Percentiles rank a stretch among this genome's conserved stretches.
Conservation (phyloP, 2,888 invertebrate species). For the Cantharis lateralis region DNA sequence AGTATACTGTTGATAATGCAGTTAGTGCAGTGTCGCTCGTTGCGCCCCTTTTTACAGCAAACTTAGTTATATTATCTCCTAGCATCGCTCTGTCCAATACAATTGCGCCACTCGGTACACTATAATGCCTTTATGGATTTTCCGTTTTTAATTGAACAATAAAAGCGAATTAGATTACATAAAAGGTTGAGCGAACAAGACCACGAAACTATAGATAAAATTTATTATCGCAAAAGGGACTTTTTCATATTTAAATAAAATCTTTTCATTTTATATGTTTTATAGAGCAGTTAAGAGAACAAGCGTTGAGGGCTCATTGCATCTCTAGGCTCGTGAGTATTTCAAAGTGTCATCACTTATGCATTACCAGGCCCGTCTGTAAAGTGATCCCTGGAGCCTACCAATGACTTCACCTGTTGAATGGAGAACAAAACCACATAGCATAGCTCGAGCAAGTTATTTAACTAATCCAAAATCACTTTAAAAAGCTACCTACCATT, state of each 20-base stretch:
- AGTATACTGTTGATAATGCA: conserved; percentile 55
- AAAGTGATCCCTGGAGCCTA: conserved; percentile 60
- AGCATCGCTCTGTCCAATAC: conserved; percentile 32
- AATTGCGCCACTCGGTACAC: conserved; percentile 33
- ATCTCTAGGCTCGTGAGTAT: conserved; percentile 44
- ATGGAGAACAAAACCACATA: conserved; percentile 36
- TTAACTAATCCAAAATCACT: conserved; percentile 20
- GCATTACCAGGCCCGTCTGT: conserved; percentile 61
- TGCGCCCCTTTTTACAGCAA: conserved; percentile 50
- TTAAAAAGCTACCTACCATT: conserved; percentile 14
- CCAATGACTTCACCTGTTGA: conserved; percentile 54
- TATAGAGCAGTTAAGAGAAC: conserved; percentile 29
- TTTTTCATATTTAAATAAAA: not conserved
- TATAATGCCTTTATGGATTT: conserved; percentile 34
- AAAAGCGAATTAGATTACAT: not conserved
- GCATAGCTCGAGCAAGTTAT: conserved; percentile 19
- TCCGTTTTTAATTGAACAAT: conserved; percentile 40
- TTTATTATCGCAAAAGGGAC: not conserved
- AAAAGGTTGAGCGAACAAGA: not conserved
- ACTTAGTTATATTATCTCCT: conserved; percentile 51
- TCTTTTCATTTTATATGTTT: conserved; percentile 9
- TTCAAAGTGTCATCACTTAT: conserved; percentile 65
- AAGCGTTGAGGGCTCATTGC: conserved; percentile 28
- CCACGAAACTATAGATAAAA: not conserved
- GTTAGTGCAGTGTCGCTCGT: conserved; percentile 46